A percentile compares a stretch with the other conserved stretches of the same genome.
Conservation (phyloP, 2,113 vertebrate genomes). For the Nestor notabilis region DNA sequence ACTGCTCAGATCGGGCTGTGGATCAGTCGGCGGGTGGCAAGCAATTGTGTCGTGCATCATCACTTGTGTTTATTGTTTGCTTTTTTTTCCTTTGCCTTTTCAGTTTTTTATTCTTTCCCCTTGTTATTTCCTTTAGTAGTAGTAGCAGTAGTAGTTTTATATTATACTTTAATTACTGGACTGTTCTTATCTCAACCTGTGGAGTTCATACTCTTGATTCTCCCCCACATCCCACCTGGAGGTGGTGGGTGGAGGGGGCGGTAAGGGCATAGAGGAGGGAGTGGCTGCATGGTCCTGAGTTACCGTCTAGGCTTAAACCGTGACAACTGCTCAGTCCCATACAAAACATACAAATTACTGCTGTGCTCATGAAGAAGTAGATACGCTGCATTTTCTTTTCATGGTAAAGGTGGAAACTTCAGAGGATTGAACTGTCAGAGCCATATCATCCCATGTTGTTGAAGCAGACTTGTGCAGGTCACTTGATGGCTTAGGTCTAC, state of each 20-base stretch:
- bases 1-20: background rate
- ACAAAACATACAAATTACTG: background rate
- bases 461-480: background rate
- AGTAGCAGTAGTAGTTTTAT: background rate
- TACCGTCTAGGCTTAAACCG: background rate
- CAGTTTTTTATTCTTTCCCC: background rate
- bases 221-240: background rate
- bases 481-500: background rate
- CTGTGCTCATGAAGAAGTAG: background rate
- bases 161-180: background rate
- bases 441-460: rapidly evolving
- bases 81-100: background rate
- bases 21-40: background rate
- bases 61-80: background rate
- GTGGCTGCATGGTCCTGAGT: background rate
- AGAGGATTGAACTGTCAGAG: rapidly evolving
- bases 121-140: background rate
- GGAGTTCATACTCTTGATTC: background rate
- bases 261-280: background rate
- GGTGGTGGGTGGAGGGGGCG: no score
- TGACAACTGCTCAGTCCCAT: rapidly evolving
- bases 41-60: background rate
- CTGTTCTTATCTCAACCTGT: background rate
- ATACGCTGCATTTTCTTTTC: background rate
- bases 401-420: background rate